Evolutionary conservation across 2,113 vertebrate species (phyloP).

Genomic region (Ornithorhynchus anatinus): DNA sequence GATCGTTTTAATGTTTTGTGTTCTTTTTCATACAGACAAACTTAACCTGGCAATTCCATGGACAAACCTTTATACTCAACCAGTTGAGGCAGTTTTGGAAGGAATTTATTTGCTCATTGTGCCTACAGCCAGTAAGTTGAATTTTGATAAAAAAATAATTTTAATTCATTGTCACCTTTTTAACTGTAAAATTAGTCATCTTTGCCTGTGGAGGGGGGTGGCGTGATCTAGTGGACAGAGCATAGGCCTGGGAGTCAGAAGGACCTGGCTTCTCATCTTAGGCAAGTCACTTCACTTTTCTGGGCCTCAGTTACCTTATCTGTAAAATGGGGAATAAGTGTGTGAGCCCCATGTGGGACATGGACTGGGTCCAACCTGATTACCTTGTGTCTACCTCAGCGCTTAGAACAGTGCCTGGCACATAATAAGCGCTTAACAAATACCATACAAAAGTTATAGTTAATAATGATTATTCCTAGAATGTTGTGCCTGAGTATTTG

Average conservation of each 20-base stretch:
- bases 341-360: no score
- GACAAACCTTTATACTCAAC: constrained; percentile 95
- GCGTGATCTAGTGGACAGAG: no score
- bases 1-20: neutral
- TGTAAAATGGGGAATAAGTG: no score
- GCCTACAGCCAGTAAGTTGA: constrained; percentile 89
- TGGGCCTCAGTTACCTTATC: no score
- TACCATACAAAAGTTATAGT: no score
- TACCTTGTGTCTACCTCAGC: no score
- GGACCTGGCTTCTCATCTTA: no score
- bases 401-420: no score
- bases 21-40: constrained; percentile 73
- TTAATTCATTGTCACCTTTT: neutral
- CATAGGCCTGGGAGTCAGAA: no score
- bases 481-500: neutral
- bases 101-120: constrained; percentile 95
- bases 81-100: constrained; percentile 92
- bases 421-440: no score
- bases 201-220: neutral
- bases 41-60: constrained; percentile 94
- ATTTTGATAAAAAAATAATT: constrained; percentile 1
- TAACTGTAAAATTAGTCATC: neutral
- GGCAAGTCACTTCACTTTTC: no score
- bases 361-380: no score
- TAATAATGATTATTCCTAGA: neutral